Conservation (phyloP, 2,888 invertebrate species). For the Thyatira batis region DNA sequence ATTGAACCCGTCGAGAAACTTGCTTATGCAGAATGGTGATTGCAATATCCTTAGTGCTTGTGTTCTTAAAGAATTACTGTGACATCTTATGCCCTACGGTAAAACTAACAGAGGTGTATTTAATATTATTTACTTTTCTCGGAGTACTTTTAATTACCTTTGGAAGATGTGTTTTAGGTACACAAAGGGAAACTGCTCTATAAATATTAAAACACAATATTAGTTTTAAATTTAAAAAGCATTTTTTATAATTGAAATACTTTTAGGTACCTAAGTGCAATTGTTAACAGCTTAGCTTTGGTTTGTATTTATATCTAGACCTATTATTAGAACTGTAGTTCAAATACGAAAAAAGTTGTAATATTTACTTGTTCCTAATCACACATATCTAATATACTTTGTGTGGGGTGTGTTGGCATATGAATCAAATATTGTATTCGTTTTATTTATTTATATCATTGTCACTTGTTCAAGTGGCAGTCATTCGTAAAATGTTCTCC, state of each 20-base stretch:
- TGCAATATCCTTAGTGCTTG: conserved; percentile 34
- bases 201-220: no score
- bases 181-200: no score
- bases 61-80: conserved; percentile 7
- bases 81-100: not conserved
- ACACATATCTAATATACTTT: not conserved
- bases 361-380: not conserved
- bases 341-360: no score
- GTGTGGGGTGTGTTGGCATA: not conserved
- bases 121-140: not conserved
- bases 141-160: not conserved
- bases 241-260: no score
- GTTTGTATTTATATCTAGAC: no score
- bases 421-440: conserved; percentile 13
- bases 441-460: conserved; percentile 46
- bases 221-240: no score
- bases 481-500: conserved; percentile 74
- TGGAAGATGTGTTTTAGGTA: no score
- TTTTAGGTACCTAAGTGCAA: no score
- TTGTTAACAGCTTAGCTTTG: no score
- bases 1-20: conserved; percentile 61
- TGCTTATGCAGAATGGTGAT: conserved; percentile 56
- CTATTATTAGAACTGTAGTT: no score
- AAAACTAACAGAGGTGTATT: not conserved
- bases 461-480: conserved; percentile 69